Evolutionary conservation across 2,888 invertebrate genomes (phyloP).

Genomic region (Hetaerina titia): DNA sequence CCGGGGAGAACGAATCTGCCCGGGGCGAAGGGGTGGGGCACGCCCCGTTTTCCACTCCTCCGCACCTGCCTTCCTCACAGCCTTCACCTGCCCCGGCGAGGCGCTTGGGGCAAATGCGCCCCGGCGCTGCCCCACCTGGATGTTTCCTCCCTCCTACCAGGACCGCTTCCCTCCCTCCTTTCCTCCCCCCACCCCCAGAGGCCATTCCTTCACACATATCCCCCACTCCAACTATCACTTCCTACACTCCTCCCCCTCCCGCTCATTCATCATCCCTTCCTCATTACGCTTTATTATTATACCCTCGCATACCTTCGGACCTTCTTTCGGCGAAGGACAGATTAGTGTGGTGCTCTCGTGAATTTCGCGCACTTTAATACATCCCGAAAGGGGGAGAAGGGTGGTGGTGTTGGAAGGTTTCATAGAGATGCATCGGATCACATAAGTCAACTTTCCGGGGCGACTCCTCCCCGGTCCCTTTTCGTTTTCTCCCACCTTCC

Average conservation of each 20-base stretch:
- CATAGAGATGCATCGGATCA: not conserved
- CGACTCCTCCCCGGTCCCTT: not conserved
- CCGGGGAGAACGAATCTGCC: not conserved
- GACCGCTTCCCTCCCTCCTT: not conserved
- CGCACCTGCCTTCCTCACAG: slow-evolving; percentile 51
- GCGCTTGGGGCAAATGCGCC: not conserved
- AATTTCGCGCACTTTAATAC: not conserved
- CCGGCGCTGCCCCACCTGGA: slow-evolving; percentile 34
- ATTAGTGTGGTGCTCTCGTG: not conserved
- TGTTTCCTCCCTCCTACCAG: not conserved
- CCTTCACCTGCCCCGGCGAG: slow-evolving; percentile 52
- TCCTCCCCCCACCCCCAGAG: not conserved
- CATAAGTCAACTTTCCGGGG: not conserved
- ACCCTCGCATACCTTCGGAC: slow-evolving; percentile 15
- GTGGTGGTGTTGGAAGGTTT: not conserved
- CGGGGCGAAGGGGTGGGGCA: slow-evolving; percentile 26
- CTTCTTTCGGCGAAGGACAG: not conserved
- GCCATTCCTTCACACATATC: too few species aligned
- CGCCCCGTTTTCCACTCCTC: not conserved
- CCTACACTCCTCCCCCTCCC: not conserved
- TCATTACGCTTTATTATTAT: slow-evolving; percentile 39
- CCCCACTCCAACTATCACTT: too few species aligned
- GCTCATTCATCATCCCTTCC: slow-evolving; percentile 27
- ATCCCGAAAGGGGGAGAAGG: not conserved
- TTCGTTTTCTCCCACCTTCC: not conserved